Conservation (phyloP, 2,888 invertebrate species). For the Eupithecia inturbata region DNA sequence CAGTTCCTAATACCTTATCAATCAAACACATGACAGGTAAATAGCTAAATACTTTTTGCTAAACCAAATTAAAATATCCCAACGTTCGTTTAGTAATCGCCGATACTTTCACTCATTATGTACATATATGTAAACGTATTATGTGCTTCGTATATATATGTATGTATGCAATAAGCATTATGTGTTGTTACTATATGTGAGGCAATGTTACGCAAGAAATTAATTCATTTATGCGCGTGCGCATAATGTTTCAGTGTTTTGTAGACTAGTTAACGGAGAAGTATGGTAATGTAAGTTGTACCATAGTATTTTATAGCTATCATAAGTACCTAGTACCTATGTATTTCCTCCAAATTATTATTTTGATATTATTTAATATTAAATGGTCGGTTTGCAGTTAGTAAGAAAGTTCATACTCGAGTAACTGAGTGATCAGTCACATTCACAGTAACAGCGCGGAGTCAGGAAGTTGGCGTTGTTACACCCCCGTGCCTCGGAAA, state of each 20-base stretch:
- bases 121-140: constrained; percentile 9
- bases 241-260: constrained; percentile 21
- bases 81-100: constrained; percentile 30
- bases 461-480: too few relatives aligned
- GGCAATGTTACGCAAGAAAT: constrained; percentile 44
- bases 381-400: too few relatives aligned
- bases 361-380: too few relatives aligned
- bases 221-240: constrained; percentile 35
- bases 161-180: constrained; percentile 24
- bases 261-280: neutral
- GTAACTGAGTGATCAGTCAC: too few relatives aligned
- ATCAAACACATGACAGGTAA: constrained; percentile 13
- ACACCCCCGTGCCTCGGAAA: too few relatives aligned
- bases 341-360: too few relatives aligned
- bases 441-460: too few relatives aligned
- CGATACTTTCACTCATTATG: constrained; percentile 40
- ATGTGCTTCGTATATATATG: constrained; percentile 9
- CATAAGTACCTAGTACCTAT: neutral
- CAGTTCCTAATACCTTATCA: neutral
- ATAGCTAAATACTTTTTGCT: constrained; percentile 15
- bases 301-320: neutral
- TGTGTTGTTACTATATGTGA: constrained; percentile 38
- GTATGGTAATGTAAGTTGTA: neutral
- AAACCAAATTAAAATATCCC: constrained; percentile 16
- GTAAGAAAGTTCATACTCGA: too few relatives aligned